Evolutionary conservation across 2,113 vertebrate species (phyloP).

Genomic region (Chaetops frenatus): DNA sequence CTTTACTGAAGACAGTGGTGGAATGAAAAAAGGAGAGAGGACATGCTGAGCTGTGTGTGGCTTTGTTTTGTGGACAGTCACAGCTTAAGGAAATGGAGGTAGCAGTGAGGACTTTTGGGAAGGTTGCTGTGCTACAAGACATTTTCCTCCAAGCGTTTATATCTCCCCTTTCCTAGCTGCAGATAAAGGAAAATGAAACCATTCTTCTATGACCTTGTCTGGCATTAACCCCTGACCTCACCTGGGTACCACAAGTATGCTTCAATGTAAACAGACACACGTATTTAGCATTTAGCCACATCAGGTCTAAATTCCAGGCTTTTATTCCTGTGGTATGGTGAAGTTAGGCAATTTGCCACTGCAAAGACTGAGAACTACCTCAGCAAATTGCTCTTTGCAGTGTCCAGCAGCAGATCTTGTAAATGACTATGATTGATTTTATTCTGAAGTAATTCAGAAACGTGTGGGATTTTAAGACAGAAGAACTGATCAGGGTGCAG

Average conservation of each 20-base stretch:
- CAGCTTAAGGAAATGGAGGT: background rate
- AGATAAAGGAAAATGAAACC: background rate
- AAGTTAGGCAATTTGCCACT: background rate
- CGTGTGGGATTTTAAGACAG: background rate
- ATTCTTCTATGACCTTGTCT: background rate
- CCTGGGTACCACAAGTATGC: background rate
- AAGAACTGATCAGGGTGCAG: background rate
- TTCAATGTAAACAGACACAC: background rate
- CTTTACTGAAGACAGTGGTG: background rate
- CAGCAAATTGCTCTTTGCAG: background rate
- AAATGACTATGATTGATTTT: conserved; percentile 21
- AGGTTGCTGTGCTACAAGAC: background rate
- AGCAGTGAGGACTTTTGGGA: background rate
- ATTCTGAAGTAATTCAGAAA: conserved; percentile 33
- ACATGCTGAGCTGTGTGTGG: background rate
- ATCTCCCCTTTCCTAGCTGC: background rate
- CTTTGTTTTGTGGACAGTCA: background rate
- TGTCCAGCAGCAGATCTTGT: background rate
- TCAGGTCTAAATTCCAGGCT: background rate
- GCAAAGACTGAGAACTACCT: background rate
- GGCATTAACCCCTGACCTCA: background rate
- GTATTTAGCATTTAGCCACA: background rate
- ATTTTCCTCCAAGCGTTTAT: background rate
- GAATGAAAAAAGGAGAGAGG: background rate
- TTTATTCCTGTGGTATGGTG: background rate